These are phyloP conservation scores for Pluvianellus socialis DNA, from an alignment of 2,113 vertebrate genomes.

Conservation along the genomic window DNA sequence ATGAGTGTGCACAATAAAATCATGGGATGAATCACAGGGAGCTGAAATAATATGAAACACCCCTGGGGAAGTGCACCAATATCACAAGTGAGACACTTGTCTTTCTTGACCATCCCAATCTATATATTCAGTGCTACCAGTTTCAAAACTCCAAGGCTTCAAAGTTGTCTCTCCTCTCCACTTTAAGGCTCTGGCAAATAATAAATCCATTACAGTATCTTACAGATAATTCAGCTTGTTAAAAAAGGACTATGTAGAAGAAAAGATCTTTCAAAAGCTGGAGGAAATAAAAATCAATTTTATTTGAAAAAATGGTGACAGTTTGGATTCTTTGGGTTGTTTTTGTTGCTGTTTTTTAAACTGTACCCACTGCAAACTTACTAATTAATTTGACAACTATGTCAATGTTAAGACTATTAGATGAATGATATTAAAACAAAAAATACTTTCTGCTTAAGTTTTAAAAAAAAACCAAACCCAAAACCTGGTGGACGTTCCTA, in stretches of 20 bases:
- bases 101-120: background rate
- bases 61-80: background rate
- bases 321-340: background rate
- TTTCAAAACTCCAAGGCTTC: background rate
- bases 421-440: background rate
- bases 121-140: background rate
- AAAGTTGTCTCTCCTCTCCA: background rate
- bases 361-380: background rate
- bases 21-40: background rate
- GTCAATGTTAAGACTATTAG: background rate
- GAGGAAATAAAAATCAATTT: background rate
- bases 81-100: background rate
- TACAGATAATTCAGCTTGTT: background rate
- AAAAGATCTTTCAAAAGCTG: background rate
- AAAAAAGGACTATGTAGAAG: background rate
- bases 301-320: background rate
- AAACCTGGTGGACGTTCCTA: background rate
- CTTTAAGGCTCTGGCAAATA: background rate
- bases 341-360: background rate
- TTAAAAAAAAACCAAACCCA: background rate
- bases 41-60: background rate
- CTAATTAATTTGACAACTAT: background rate
- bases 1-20: background rate
- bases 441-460: background rate
- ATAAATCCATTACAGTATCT: background rate